Percentiles rank a stretch among this genome's conserved stretches.
These are phyloP conservation scores for Xiphydria camelus DNA, from an alignment of 2,888 invertebrate genomes.

Conservation along the genomic window DNA sequence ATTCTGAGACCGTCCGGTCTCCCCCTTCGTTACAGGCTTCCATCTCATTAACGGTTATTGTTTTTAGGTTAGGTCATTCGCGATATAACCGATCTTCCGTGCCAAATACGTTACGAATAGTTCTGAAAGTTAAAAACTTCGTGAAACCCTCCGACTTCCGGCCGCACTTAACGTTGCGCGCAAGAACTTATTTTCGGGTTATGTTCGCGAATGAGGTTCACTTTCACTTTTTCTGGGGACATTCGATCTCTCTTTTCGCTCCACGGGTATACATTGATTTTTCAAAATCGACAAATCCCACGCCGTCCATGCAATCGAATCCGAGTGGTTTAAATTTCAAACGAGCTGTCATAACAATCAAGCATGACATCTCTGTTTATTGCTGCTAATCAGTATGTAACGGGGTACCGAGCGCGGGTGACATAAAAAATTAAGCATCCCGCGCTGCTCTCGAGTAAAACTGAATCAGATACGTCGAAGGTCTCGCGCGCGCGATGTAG, in stretches of 20 bases:
- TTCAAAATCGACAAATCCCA: not conserved
- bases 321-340: conserved; percentile 7
- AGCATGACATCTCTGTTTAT: conserved; percentile 37
- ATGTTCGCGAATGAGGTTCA: conserved; percentile 23
- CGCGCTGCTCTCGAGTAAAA: too few species aligned
- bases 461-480: too few species aligned
- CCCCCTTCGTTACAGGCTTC: conserved; percentile 35
- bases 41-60: conserved; percentile 23
- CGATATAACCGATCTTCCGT: conserved; percentile 7
- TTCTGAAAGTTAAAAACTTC: conserved; percentile 16
- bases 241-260: conserved; percentile 23
- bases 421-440: too few species aligned
- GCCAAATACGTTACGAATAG: conserved; percentile 9
- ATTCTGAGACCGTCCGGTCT: conserved; percentile 16
- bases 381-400: conserved; percentile 12
- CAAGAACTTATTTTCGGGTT: conserved; percentile 31
- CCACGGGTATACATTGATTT: not conserved
- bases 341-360: conserved; percentile 27
- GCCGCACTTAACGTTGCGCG: too few species aligned
- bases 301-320: too few species aligned
- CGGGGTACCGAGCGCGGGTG: too few species aligned
- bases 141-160: too few species aligned
- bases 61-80: conserved; percentile 14
- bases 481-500: too few species aligned
- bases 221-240: conserved; percentile 36